Conservation (phyloP, 2,113 vertebrate genomes). For the Grammomys surdaster region DNA sequence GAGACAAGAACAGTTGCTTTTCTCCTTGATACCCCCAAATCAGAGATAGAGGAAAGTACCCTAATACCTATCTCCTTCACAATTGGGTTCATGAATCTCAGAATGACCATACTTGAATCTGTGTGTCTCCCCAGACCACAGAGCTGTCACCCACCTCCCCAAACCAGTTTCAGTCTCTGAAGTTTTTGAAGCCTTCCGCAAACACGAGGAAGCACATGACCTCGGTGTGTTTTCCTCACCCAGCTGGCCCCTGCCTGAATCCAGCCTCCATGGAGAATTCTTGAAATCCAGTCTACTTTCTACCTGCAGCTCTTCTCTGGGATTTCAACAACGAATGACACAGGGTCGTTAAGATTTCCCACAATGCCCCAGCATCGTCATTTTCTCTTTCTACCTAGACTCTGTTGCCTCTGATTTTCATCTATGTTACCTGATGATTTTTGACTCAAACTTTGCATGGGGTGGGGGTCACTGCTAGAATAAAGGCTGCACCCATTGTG, state of each 20-base stretch:
- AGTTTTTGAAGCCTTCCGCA: constrained; percentile 69
- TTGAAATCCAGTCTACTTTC: constrained; percentile 70
- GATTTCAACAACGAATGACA: constrained; percentile 17
- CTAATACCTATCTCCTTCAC: not conserved
- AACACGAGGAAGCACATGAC: constrained; percentile 69
- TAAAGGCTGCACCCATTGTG: not conserved
- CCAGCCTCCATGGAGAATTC: constrained; percentile 74
- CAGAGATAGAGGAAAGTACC: not conserved
- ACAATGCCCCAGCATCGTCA: not conserved
- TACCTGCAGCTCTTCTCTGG: constrained; percentile 81
- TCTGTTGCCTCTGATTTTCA: not conserved
- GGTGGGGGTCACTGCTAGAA: not conserved
- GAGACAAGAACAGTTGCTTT: not conserved
- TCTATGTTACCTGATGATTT: not conserved
- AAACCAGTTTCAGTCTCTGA: constrained; percentile 76
- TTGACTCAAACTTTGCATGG: not conserved
- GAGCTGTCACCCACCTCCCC: constrained; percentile 6
- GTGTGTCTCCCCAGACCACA: not conserved
- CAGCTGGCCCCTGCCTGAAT: constrained; percentile 80
- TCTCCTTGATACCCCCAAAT: not conserved
- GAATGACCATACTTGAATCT: not conserved
- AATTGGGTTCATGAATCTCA: not conserved
- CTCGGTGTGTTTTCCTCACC: constrained; percentile 75
- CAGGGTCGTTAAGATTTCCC: constrained; percentile 37
- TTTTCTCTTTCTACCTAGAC: not conserved